Evolutionary conservation across 2,797 vertebrate genomes (phyloP), one percentile per base, ranked within the genome.

Genomic region (Clamator glandarius): DNA sequence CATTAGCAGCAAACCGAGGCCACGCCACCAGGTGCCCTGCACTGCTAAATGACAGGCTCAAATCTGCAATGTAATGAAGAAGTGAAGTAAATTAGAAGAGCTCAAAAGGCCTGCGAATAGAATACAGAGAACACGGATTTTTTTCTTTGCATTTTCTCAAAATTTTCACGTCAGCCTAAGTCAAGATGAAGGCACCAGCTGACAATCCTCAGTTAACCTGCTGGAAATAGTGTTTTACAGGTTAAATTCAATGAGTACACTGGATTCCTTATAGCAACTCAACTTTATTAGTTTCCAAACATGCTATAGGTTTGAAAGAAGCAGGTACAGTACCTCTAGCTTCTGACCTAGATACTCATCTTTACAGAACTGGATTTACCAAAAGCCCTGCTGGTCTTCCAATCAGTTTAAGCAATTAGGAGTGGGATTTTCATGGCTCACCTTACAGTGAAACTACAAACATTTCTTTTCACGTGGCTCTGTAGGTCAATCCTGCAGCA

Each of bases 341-440:
- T 88, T 89, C 68, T 94, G 91, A 94, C 75, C 61, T 78, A 88
- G 64, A 95, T 55, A 67, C n/a, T 89, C 87, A 83, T 48, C 84
- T 89, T 89, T 85, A 91, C 28, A 75, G 54, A 85, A 86, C 36
- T 35, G 39, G 26, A 85, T 94, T 91, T 87, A 88, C 26, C 87
- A 76, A 90, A 90, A 69, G 35, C 41, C 35, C 63, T 41, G 18
- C 10, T 69, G 66, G 41, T 88, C 59, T 69, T 91, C 52, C 50
- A 58, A 92, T 89, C 73, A 81, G 62, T 73, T 91, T 57, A 84
- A 78, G 52, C 44, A 76, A 51, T 59, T 76, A 89, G 85, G 14
- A 83, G 62, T 8, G 5, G 26, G 64, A 82, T 78, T 96, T 90
- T 93, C 83, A 93, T 91, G 46, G 66, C 28, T 85, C 25, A 8